Conservation (phyloP, 1,140 invertebrate species). For the Campoletis sonorensis region DNA sequence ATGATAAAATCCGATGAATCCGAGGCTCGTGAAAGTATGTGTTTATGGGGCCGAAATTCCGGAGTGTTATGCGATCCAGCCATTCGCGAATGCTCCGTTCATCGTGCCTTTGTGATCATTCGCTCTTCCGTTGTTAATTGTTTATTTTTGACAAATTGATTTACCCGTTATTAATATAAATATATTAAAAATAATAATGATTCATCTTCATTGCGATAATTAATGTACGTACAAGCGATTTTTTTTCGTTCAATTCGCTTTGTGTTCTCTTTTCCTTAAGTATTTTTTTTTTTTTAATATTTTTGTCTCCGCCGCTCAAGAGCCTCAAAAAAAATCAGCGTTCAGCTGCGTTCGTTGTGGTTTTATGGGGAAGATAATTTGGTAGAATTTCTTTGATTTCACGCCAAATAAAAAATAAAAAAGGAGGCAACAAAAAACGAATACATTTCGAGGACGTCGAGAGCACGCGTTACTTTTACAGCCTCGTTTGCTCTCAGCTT, state of each 20-base stretch:
- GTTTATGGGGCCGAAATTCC: conserved; percentile 23
- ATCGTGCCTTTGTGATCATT: conserved; percentile 49
- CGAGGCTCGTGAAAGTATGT: conserved; percentile 32
- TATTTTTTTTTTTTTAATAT: too few relatives aligned
- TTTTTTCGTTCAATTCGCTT: too few relatives aligned
- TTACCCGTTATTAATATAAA: conserved; percentile 38
- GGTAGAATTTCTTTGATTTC: background rate
- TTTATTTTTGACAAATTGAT: conserved; percentile 40
- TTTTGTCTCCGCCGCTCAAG: too few relatives aligned
- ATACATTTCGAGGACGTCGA: background rate
- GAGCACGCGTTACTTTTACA: background rate
- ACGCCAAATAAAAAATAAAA: background rate
- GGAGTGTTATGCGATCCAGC: conserved; percentile 50
- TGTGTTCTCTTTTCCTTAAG: too few relatives aligned
- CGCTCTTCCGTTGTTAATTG: conserved; percentile 34
- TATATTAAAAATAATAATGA: background rate
- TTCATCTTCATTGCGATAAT: background rate
- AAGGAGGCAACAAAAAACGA: background rate
- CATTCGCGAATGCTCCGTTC: conserved; percentile 48
- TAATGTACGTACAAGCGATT: too few relatives aligned
- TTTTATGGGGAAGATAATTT: too few relatives aligned
- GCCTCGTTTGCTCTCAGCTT: background rate
- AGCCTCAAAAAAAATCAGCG: too few relatives aligned
- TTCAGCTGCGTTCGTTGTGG: too few relatives aligned
- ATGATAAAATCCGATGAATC: conserved; percentile 34